Evolutionary conservation across 2,113 vertebrate species (phyloP), one percentile per base, ranked within the genome.

Genomic region (Embiotoca jacksoni): DNA sequence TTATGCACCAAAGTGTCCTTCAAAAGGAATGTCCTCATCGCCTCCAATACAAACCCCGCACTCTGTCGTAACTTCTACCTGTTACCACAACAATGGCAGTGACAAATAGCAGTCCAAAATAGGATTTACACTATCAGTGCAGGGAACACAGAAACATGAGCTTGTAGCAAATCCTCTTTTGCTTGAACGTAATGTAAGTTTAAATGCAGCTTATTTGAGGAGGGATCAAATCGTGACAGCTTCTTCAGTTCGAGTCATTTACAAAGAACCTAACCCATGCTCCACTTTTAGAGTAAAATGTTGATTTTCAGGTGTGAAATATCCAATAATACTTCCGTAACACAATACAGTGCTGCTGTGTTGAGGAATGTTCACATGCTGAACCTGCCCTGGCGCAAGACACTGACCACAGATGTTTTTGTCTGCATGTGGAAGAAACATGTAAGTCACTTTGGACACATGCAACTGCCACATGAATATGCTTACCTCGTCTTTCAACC

Each of bases 51-150:
- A 65, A 60, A 5, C 37, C n/a, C 30, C 33, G n/a, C 46, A 4
- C 46, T 2, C 46, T 37, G 41, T 67, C 60, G 23, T 23, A 23
- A 71, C 64, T 71, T 83, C 52, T 84, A 87, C 81, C 89, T 81
- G 83, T 90, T 90, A 89, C 83, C 74, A 83, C 84, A 91, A 83
- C 88, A 88, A 84, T 86, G 88, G 84, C 83, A 87, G 83, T 82
- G 88, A 92, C 75, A 87, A 89, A 88, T 81, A 50, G 78, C 66
- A 72, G 72, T 82, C 83, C 83, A 74, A 78, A 88, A 87, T 72
- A 74, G 90, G 83, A 87, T 91, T 91, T 79, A 82, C 74, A 64
- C 83, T 81, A 88, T 87, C 85, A 66, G 78, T 49, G 55, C 66
- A 73, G 70, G 61, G 63, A 69, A 79, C 71, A 72, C 54, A 64